Conservation (phyloP, 35 echinoderm and acorn worm species). For the Hemicentrotus pulcherrimus region DNA sequence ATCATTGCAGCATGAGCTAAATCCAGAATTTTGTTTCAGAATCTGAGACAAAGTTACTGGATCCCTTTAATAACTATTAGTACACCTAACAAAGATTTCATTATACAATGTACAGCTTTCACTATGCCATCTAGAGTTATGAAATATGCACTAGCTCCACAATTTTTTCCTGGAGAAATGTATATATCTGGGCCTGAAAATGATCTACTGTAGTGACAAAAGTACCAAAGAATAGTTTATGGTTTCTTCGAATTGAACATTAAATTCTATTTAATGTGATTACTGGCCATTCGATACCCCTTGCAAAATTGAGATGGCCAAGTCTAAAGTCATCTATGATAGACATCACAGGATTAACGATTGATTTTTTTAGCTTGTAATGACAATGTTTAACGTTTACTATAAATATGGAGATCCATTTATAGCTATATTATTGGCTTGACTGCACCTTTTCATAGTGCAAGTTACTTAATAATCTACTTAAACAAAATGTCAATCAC, state of each 20-base stretch:
- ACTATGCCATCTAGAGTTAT: background rate
- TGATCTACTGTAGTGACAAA: background rate
- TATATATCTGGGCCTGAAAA: background rate
- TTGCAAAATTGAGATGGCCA: background rate
- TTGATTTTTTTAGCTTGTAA: conserved; percentile 20
- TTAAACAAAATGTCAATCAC: background rate
- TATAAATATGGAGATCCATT: background rate
- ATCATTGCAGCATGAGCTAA: too few species aligned
- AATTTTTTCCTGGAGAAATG: background rate
- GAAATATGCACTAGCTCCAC: background rate
- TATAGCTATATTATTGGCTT: background rate
- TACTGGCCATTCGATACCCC: background rate
- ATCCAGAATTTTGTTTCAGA: too few species aligned
- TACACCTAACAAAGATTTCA: too few species aligned
- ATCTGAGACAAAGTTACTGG: too few species aligned
- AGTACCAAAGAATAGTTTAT: background rate
- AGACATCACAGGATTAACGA: background rate
- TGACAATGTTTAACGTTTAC: background rate
- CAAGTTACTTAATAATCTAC: background rate
- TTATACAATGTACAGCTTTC: background rate
- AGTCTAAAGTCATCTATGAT: background rate
- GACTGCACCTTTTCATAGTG: background rate
- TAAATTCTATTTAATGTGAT: background rate
- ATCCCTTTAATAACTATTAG: too few species aligned
- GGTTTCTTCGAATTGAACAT: background rate